Base-by-base conservation (phyloP, 2,888 invertebrate genomes). In the Eucera pruinosa region DNA sequence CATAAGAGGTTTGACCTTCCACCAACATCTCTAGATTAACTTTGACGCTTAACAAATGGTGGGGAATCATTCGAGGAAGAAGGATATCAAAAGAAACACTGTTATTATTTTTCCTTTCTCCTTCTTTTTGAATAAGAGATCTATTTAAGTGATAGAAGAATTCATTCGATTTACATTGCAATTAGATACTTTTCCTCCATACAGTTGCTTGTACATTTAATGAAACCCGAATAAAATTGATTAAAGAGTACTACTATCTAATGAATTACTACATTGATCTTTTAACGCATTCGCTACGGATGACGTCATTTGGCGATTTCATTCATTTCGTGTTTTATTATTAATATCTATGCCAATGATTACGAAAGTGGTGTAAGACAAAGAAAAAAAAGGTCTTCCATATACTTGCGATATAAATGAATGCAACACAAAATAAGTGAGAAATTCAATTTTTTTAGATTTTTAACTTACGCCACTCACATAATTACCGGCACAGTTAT, bases 1-100 rank as follows among this genome's bases (percentile, higher is more conserved):
- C 77, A 36, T 15, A 77, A 78, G 41, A 77, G 78, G 48, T 36
- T 66, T 41, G 78, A 70, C 6, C 3, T 47, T 13, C 47, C 50
- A 13, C 9, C 48, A 4, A 23, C 65, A 4, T 43, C 45, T 2
- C 18, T 66, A 30, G 64, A 78, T n/a, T 78, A 50, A 70, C 4
- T 27, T 18, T 5, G 25, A 18, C 20, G 11, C 7, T 52, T 7
- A 18, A 33, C 25, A 2, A 27, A 45, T 36, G 23, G 25, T 39
- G n/a, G 18, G n/a, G 23, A 13, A 36, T 4, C 20, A 20, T 18
- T 15, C 11, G 15, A 0, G n/a, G 5, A 23, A 13, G 54, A 20
- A 13, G 69, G 20, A 69, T 20, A 39, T 20, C 6, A 54, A 60
- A 27, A 30, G 11, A 25, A 15, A 41, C 18, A 25, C 41, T n/a